Base-by-base conservation (phyloP, 1,140 invertebrate species). In the Papilio helenus region DNA sequence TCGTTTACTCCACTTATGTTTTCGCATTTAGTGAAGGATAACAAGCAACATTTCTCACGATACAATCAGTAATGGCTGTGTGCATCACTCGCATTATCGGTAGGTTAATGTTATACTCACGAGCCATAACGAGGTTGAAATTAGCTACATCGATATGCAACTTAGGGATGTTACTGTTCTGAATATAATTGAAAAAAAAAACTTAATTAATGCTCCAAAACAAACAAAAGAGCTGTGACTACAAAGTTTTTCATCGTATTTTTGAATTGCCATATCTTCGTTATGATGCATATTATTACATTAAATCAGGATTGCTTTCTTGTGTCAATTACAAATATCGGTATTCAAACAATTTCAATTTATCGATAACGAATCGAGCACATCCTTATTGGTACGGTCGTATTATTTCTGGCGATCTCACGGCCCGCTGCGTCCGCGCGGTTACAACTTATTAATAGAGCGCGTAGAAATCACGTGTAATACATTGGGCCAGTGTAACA, bases 361-460 rank as follows among this genome's bases (percentile, higher is more conserved):
- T 68, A 80, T 81, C 71, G 71, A 79, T 83, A 85, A 88, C 83
- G 85, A 85, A 71, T 34, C 23, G 9, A 20, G n/a, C 29, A 79
- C 84, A 85, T 73, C 86, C 83, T 86, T 87, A 77, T 68, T 79
- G 18, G 61, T 12, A 29, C 61, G 61, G 14, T 61, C 58, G 58
- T 68, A 68, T 72, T 85, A 84, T 86, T 85, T 86, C 85, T 73
- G 81, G 79, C 81, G 83, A 83, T 82, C 79, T 74, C 77, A 84
- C 82, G 68, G 65, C 73, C 73, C 72, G 79, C 51, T 86, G 88
- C 84, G 88, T 82, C 81, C 84, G 84, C 86, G 86, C 87, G 84
- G 87, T 86, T 84, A 88, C 83, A 79, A 81, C 74, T 76, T 88
- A 89, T 85, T 86, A 88, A 90, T 92, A 90, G 84, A 82, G 72